A percentile compares a stretch with the other conserved stretches of the same genome.
phyloP scores from a whole-genome alignment of 2,888 invertebrate species.

The Amiota mariae region DNA sequence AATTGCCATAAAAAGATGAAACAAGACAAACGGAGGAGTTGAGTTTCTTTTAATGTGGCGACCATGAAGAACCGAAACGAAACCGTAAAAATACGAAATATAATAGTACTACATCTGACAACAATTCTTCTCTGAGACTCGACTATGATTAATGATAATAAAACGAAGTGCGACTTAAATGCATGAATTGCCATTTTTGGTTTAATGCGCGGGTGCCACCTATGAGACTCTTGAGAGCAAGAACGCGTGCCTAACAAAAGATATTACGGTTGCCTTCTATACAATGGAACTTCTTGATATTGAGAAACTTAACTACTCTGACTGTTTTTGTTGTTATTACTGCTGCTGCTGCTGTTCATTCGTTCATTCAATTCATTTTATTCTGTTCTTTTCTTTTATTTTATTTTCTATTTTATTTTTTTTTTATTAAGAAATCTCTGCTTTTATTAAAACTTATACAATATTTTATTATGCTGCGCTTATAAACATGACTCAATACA shows the following conservation, averaged over 20 bases:
- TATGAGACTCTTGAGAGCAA: background rate
- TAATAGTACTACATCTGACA: too few species aligned
- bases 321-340: too few species aligned
- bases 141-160: constrained; percentile 25
- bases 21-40: background rate
- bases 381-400: too few species aligned
- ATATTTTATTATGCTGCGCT: background rate
- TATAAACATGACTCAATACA: constrained; percentile 11
- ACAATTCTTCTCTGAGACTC: background rate
- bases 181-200: constrained; percentile 20
- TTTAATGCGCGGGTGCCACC: constrained; percentile 1
- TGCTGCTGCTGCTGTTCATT: too few species aligned
- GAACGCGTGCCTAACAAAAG: constrained; percentile 11
- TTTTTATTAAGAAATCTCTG: background rate
- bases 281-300: too few species aligned
- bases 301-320: too few species aligned
- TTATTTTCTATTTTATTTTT: too few species aligned
- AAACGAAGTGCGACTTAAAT: background rate
- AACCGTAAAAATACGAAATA: background rate
- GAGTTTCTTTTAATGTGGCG: background rate
- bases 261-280: too few species aligned
- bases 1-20: constrained; percentile 24
- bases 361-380: too few species aligned
- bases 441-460: background rate
- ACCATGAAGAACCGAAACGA: background rate